Base-by-base conservation (phyloP, 2,113 vertebrate species). In the Tiliqua scincoides region DNA sequence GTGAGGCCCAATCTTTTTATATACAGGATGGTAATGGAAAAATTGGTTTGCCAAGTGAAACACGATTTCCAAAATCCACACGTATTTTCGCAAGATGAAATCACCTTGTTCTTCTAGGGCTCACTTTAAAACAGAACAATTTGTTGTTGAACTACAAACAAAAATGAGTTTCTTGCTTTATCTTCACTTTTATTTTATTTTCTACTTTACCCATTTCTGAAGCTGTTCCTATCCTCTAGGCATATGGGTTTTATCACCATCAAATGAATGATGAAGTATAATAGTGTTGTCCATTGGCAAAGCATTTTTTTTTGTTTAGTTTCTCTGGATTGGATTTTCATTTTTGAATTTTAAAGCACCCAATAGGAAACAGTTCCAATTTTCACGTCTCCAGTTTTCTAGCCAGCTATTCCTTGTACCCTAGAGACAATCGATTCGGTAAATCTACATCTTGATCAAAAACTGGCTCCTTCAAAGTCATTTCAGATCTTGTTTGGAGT, bases 141-240 rank as follows among this genome's bases (percentile, higher is more conserved):
- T 72, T 88, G 62, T 70, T 62, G 0, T 79, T 87, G 52, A 86
- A 84, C 48, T 76, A 81, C 43, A 92, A 85, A 35, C 2, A 87
- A 91, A 91, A 83, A 76, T 67, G 0, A 59, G 10, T 52, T 91
- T 84, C n/a, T 79, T 88, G 43, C n/a, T 89, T 91, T 84, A 63
- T 82, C n/a, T 87, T 92, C 27, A 86, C 2, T 87, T 90, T 84
- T 82, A 63, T 83, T 89, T 94, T 87, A 14, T 76, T 93, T 90
- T 83, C 84, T 70, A 10, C 40, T 37, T 2, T 87, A 90, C 67
- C 2, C 73, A 0, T 88, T 87, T 88, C 65, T 89, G 70, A 14
- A 89, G 27, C 25, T 91, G 3, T 89, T 91, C 91, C 43, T 82
- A 10, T 86, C 11, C 17, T 85, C 37, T 77, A 3, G 2, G 21